Percentiles rank a stretch among this genome's conserved stretches.
These are phyloP conservation scores for Cephalopachus bancanus DNA, from an alignment of 2,797 vertebrate species.

Conservation along the genomic window DNA sequence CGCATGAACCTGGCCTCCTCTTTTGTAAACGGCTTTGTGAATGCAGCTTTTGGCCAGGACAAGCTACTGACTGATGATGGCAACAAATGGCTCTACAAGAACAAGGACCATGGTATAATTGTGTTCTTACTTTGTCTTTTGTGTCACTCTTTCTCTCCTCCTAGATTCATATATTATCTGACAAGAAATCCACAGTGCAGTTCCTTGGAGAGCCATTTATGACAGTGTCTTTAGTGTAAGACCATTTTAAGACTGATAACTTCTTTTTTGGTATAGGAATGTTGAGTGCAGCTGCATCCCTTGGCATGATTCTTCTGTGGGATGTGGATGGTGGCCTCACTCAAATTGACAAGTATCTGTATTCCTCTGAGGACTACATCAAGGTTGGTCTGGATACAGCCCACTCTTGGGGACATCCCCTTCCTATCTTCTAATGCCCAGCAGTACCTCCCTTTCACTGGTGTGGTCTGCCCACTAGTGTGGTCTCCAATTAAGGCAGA, in stretches of 20 bases:
- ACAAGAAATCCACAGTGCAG: not conserved
- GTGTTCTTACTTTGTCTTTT: not conserved
- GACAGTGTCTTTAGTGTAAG: not conserved
- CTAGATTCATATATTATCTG: not conserved
- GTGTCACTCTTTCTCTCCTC: not conserved
- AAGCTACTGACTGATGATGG: slow-evolving; percentile 98
- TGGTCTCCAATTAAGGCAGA: not conserved
- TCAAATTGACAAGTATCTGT: slow-evolving; percentile 99
- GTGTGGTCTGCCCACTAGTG: not conserved
- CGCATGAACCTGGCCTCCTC: slow-evolving; percentile 99
- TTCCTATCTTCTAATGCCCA: not conserved
- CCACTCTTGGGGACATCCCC: not conserved
- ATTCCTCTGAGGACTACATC: slow-evolving; percentile 99
- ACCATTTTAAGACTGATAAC: not conserved
- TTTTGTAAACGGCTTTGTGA: slow-evolving; percentile 99
- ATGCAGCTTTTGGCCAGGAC: slow-evolving; percentile 98
- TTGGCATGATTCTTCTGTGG: slow-evolving; percentile 98
- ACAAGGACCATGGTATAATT: slow-evolving; percentile 97
- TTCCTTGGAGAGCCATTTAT: not conserved
- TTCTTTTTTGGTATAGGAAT: slow-evolving; percentile 91
- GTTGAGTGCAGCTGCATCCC: slow-evolving; percentile 97
- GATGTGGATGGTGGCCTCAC: slow-evolving; percentile 98
- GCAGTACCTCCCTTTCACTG: not conserved
- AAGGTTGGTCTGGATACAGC: slow-evolving; percentile 90
- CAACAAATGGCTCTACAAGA: slow-evolving; percentile 99